Conservation (phyloP, 2,888 invertebrate species). For the Hetaerina titia region DNA sequence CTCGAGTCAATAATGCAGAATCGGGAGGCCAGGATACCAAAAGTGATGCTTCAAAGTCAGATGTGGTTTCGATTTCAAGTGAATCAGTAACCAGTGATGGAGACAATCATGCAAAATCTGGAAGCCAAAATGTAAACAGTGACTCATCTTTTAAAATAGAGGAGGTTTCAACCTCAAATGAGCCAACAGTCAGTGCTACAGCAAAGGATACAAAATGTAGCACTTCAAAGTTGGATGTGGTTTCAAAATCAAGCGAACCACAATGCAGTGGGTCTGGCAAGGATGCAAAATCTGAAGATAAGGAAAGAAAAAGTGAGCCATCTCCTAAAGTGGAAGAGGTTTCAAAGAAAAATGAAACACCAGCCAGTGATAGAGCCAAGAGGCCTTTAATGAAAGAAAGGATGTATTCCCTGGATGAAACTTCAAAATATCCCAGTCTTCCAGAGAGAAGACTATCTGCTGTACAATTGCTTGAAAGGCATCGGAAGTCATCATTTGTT, state of each 20-base stretch:
- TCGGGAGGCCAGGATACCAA: not conserved
- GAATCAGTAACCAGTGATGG: not conserved
- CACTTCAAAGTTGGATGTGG: too few relatives aligned
- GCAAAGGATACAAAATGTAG: too few relatives aligned
- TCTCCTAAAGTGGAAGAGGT: not conserved
- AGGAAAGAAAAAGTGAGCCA: not conserved
- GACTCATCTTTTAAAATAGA: too few relatives aligned
- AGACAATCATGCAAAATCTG: not conserved
- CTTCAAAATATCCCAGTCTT: slow-evolving; percentile 25
- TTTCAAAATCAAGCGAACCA: too few relatives aligned
- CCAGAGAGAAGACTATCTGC: slow-evolving; percentile 39
- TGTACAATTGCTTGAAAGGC: slow-evolving; percentile 11
- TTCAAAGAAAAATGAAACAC: not conserved
- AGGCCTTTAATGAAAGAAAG: slow-evolving; percentile 14
- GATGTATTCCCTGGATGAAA: slow-evolving; percentile 16
- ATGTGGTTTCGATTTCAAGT: not conserved
- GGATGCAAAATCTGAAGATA: too few relatives aligned
- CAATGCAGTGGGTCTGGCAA: too few relatives aligned
- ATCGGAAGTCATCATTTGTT: slow-evolving; percentile 35
- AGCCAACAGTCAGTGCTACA: too few relatives aligned
- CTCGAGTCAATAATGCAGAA: too few relatives aligned
- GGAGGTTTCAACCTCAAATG: too few relatives aligned
- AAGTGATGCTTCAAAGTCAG: not conserved
- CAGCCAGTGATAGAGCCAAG: not conserved
- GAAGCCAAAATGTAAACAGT: too few relatives aligned